phyloP scores from a whole-genome alignment of 2,888 invertebrate species.

The Elysia crispata region DNA sequence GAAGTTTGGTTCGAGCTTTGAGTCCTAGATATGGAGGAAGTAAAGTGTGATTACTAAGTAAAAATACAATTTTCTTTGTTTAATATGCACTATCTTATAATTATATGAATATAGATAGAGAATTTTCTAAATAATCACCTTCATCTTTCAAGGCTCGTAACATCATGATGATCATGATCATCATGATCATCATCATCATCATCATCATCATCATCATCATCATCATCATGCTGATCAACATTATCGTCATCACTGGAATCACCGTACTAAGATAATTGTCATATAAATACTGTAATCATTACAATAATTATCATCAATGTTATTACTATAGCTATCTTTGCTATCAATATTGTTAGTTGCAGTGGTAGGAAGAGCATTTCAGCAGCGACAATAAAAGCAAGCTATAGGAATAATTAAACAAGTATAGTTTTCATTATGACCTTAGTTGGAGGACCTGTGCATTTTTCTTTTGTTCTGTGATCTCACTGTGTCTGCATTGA shows the following conservation, averaged over 20 bases:
- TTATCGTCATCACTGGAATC: neutral
- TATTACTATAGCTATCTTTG: neutral
- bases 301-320: neutral
- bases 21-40: constrained; percentile 23
- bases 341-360: neutral
- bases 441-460: too few relatives aligned
- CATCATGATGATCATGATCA: neutral
- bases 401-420: too few relatives aligned
- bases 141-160: too few relatives aligned
- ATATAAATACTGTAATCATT: neutral
- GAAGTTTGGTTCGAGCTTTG: constrained; percentile 80
- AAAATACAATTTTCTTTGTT: neutral
- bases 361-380: neutral
- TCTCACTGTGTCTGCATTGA: too few relatives aligned
- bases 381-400: constrained; percentile 2
- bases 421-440: too few relatives aligned
- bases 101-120: neutral
- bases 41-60: neutral
- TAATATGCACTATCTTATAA: neutral
- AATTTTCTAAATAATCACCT: neutral
- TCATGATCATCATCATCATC: constrained; percentile 12
- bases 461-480: too few relatives aligned
- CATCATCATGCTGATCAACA: neutral
- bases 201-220: constrained; percentile 6
- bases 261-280: too few relatives aligned